Evolutionary conservation across 2,797 vertebrate genomes (phyloP).

Genomic region (Amazona ochrocephala): DNA sequence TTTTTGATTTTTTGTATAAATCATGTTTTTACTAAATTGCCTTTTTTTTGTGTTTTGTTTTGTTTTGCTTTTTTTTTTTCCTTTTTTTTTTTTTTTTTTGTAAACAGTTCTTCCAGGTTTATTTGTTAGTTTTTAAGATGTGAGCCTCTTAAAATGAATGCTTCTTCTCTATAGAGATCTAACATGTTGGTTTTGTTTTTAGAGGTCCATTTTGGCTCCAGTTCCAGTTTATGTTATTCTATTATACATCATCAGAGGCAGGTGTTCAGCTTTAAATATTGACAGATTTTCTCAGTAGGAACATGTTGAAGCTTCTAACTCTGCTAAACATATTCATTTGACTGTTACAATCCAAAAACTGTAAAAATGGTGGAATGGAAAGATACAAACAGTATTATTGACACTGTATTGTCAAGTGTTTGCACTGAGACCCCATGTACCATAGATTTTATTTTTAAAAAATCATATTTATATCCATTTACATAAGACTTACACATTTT

Average conservation of each 20-base stretch:
- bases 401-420: conserved; percentile 88
- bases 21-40: conserved; percentile 67
- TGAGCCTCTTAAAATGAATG: conserved; percentile 69
- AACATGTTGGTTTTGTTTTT: conserved; percentile 73
- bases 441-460: conserved; percentile 85
- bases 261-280: conserved; percentile 78
- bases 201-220: conserved; percentile 76
- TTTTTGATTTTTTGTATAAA: conserved; percentile 65
- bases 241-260: conserved; percentile 80
- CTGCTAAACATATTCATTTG: conserved; percentile 78
- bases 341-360: conserved; percentile 83
- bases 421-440: conserved; percentile 91
- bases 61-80: conserved; percentile 55
- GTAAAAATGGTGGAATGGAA: conserved; percentile 89
- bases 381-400: conserved; percentile 89
- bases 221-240: conserved; percentile 73
- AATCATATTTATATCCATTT: conserved; percentile 98
- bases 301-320: conserved; percentile 75
- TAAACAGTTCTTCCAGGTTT: conserved; percentile 74
- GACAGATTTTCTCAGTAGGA: conserved; percentile 78
- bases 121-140: conserved; percentile 68
- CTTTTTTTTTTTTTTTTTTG: conserved; percentile 33
- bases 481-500: conserved; percentile 94
- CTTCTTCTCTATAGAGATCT: conserved; percentile 71
- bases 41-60: neutral